These are phyloP conservation scores for Zoanthus sansibaricus DNA, from an alignment of 92 coral and sea anemone genomes.

Conservation along the genomic window DNA sequence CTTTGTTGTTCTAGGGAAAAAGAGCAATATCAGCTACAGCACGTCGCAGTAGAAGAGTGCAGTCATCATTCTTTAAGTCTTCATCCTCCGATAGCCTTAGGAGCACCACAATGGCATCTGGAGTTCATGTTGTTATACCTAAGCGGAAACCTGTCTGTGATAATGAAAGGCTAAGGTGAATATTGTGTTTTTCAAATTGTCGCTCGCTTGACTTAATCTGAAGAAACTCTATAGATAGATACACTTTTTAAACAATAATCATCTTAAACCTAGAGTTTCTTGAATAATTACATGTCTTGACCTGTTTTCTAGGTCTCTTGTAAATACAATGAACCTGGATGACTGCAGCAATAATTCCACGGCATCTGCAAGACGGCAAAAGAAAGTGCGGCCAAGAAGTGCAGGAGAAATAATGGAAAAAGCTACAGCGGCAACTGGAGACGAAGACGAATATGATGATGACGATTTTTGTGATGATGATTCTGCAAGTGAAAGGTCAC, in stretches of 20 bases:
- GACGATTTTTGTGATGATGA: slow-evolving; percentile 80
- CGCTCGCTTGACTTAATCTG: background rate
- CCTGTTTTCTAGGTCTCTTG: slow-evolving; percentile 57
- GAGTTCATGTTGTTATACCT: slow-evolving; percentile 88
- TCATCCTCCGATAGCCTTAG: slow-evolving; percentile 65
- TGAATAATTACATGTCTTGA: background rate
- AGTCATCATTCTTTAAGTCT: slow-evolving; percentile 89
- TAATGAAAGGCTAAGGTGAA: slow-evolving; percentile 68
- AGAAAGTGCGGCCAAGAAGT: slow-evolving; percentile 66
- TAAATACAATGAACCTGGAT: slow-evolving; percentile 89
- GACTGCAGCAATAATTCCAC: slow-evolving; percentile 73
- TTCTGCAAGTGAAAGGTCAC: slow-evolving; percentile 59
- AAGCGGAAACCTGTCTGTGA: slow-evolving; percentile 67
- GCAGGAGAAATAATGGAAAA: slow-evolving; percentile 58
- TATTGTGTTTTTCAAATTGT: background rate
- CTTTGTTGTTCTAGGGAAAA: slow-evolving; percentile 24
- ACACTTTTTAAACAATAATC: too few species aligned
- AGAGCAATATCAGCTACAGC: slow-evolving; percentile 34
- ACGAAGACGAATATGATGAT: slow-evolving; percentile 44
- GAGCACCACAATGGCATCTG: slow-evolving; percentile 54
- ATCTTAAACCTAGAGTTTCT: too few species aligned
- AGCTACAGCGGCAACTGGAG: slow-evolving; percentile 57
- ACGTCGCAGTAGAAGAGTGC: slow-evolving; percentile 76
- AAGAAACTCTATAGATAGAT: too few species aligned
- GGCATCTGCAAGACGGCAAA: slow-evolving; percentile 65